Evolutionary conservation across 2,113 vertebrate species (phyloP).

Genomic region (Atractosteus spatula): DNA sequence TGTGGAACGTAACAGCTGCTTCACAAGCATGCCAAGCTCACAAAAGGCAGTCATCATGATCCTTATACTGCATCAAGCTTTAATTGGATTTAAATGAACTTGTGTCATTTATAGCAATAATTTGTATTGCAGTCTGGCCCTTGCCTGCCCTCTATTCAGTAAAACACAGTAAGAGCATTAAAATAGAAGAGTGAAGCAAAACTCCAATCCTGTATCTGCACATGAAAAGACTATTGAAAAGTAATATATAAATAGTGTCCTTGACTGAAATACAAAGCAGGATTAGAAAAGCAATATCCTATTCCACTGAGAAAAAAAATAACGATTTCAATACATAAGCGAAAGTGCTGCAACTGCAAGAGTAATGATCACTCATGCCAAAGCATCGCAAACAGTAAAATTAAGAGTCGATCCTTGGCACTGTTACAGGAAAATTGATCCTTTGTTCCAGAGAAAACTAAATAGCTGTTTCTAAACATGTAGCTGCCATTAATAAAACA

Average conservation of each 20-base stretch:
- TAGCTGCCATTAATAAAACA: constrained; percentile 53
- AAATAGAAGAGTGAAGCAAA: constrained; percentile 7
- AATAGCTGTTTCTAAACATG: constrained; percentile 25
- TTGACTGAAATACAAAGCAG: constrained; percentile 49
- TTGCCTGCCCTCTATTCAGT: constrained; percentile 31
- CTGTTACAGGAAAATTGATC: constrained; percentile 10
- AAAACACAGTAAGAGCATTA: constrained; percentile 15
- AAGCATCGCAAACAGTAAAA: constrained; percentile 6
- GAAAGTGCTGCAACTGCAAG: background rate
- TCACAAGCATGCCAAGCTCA: constrained; percentile 6
- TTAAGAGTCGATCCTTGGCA: constrained; percentile 24
- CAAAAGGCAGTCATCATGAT: constrained; percentile 4
- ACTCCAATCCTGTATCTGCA: constrained; percentile 29
- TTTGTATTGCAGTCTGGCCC: constrained; percentile 26
- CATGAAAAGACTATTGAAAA: constrained; percentile 61
- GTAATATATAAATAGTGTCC: constrained; percentile 63
- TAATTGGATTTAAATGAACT: constrained; percentile 36
- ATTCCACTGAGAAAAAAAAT: constrained; percentile 24
- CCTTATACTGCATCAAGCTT: constrained; percentile 25
- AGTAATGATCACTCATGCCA: constrained; percentile 10
- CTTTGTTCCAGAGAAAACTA: constrained; percentile 15
- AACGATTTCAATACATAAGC: constrained; percentile 13
- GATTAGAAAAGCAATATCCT: constrained; percentile 72
- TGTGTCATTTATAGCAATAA: background rate
- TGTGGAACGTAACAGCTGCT: constrained; percentile 11